Percentiles rank a stretch among this genome's conserved stretches.
Conservation (phyloP, 2,113 vertebrate species). For the Suncus etruscus region DNA sequence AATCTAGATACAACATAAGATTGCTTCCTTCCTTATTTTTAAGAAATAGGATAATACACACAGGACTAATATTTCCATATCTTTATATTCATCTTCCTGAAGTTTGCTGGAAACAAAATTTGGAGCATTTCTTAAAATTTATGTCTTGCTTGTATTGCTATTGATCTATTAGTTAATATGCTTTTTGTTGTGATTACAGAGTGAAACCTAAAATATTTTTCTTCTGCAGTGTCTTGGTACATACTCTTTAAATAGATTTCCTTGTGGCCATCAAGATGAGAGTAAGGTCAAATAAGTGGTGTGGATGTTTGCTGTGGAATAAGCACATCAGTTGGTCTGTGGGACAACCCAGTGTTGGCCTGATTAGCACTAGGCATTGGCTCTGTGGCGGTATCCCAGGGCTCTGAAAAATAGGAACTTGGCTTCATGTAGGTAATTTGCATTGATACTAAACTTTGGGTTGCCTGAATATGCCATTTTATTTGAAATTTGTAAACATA, state of each 20-base stretch:
- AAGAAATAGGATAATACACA: not conserved
- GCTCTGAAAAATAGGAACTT: not conserved
- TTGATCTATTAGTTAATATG: not conserved
- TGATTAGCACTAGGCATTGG: not conserved
- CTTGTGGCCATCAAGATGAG: not conserved
- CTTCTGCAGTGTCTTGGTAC: not conserved
- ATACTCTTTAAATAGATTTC: not conserved
- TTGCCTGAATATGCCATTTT: not conserved
- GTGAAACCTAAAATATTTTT: not conserved
- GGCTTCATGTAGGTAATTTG: not conserved
- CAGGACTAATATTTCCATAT: not conserved
- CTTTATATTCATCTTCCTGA: not conserved
- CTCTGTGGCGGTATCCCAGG: not conserved
- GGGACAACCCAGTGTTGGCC: not conserved
- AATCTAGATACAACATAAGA: not conserved
- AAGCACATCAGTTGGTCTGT: not conserved
- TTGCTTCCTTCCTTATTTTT: slow-evolving; percentile 8
- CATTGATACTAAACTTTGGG: not conserved
- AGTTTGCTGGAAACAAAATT: not conserved
- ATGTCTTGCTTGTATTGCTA: not conserved
- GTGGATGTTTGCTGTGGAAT: not conserved
- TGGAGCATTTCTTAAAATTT: slow-evolving; percentile 24
- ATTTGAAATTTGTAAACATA: slow-evolving; percentile 6
- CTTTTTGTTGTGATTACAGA: not conserved
- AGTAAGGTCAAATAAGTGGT: not conserved